Conservation (phyloP, 2,113 vertebrate genomes). For the Hoplias malabaricus region DNA sequence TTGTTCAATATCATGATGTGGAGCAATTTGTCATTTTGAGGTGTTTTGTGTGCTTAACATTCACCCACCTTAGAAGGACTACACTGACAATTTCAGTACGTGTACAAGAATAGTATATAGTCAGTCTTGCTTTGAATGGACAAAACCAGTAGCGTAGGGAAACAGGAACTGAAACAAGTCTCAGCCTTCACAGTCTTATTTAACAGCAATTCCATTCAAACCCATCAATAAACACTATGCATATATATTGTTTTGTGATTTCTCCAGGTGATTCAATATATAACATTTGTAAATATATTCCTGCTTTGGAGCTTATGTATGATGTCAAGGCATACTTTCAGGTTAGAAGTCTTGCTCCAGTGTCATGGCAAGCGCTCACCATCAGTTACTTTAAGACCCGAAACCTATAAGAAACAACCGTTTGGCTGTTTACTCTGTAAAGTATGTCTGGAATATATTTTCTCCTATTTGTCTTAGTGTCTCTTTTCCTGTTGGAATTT, state of each 20-base stretch:
- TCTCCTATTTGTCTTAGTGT: constrained; percentile 45
- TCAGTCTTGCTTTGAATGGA: background rate
- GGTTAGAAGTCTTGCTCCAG: constrained; percentile 18
- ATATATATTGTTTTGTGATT: constrained; percentile 36
- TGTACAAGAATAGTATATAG: background rate
- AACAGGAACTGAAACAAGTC: background rate
- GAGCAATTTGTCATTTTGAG: constrained; percentile 20
- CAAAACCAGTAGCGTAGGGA: background rate
- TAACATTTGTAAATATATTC: constrained; percentile 62
- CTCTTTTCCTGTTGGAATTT: constrained; percentile 49
- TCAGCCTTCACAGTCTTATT: background rate
- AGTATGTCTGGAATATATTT: constrained; percentile 57
- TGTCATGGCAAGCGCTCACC: constrained; percentile 16
- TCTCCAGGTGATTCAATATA: constrained; percentile 33
- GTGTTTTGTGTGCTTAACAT: constrained; percentile 23
- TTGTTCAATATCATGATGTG: constrained; percentile 26
- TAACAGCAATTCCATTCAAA: background rate
- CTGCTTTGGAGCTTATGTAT: constrained; percentile 49
- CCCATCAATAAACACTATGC: constrained; percentile 41
- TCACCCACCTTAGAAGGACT: constrained; percentile 13
- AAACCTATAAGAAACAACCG: constrained; percentile 3
- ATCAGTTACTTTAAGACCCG: background rate
- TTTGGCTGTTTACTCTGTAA: constrained; percentile 32
- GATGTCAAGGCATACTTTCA: constrained; percentile 34
- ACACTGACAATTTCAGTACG: background rate